These are phyloP conservation scores for Spinibarbus caldwelli DNA, from an alignment of 2,797 vertebrate species.

Conservation along the genomic window DNA sequence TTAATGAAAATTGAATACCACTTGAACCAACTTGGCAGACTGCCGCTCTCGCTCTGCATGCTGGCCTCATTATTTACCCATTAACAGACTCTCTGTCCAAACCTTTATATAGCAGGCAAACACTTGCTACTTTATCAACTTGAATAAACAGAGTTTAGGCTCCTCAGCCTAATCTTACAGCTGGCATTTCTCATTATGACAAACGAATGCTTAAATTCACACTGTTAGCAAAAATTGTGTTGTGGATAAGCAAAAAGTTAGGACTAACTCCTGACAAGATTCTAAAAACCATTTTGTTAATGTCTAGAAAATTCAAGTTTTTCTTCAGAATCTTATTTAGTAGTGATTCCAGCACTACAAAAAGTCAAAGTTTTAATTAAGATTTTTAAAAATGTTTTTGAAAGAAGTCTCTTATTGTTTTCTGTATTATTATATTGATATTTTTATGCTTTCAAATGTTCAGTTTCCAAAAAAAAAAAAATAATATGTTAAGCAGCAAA, in stretches of 20 bases:
- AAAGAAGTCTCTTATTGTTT: neutral
- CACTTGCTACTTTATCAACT: conserved; percentile 33
- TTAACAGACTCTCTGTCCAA: conserved; percentile 45
- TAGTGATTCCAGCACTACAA: neutral
- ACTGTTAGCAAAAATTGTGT: neutral
- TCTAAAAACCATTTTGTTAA: neutral
- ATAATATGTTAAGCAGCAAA: no score
- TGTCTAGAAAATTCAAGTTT: neutral
- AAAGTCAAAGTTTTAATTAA: neutral
- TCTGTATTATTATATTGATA: neutral
- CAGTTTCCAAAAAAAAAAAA: no score
- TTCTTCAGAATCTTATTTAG: no score
- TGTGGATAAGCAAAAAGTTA: neutral
- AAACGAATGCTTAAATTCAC: neutral
- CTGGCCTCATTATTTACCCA: conserved; percentile 51
- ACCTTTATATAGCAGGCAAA: conserved; percentile 31
- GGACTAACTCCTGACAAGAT: neutral
- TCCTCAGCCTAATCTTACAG: neutral
- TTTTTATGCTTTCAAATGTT: no score
- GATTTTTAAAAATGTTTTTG: neutral
- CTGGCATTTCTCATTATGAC: conserved; percentile 1
- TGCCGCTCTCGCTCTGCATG: conserved; percentile 31
- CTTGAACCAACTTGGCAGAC: conserved; percentile 45
- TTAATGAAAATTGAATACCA: conserved; percentile 48
- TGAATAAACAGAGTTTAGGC: conserved; percentile 5